Conservation (phyloP, 2,888 invertebrate genomes). For the Hymenopus coronatus region DNA sequence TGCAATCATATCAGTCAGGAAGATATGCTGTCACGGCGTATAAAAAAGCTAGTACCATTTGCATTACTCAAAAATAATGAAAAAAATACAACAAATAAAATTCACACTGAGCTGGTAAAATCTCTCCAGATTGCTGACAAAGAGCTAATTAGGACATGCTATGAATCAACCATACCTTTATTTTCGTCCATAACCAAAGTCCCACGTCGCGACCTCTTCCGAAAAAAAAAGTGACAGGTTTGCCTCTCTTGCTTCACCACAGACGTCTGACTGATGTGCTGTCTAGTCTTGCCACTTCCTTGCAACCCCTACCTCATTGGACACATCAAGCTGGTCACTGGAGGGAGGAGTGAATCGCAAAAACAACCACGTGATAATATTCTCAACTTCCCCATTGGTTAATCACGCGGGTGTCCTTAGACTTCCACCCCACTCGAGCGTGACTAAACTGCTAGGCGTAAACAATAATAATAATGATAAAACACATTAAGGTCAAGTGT, state of each 20-base stretch:
- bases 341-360: neutral
- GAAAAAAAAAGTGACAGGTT: neutral
- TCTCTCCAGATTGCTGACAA: too few relatives aligned
- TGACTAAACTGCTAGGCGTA: neutral
- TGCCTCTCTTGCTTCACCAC: neutral
- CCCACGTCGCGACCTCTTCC: neutral
- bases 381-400: neutral
- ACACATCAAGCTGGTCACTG: neutral
- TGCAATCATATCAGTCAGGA: too few relatives aligned
- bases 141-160: too few relatives aligned
- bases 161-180: neutral
- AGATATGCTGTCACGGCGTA: too few relatives aligned
- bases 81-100: too few relatives aligned
- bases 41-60: too few relatives aligned
- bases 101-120: too few relatives aligned
- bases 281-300: neutral
- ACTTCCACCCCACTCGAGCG: neutral
- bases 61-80: too few relatives aligned
- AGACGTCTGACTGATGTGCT: neutral
- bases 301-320: neutral
- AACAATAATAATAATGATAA: neutral
- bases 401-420: neutral
- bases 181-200: neutral
- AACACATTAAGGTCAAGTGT: neutral
- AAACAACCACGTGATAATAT: constrained; percentile 1